Evolutionary conservation across 1,140 invertebrate species (phyloP).

Genomic region (Cepaea nemoralis): DNA sequence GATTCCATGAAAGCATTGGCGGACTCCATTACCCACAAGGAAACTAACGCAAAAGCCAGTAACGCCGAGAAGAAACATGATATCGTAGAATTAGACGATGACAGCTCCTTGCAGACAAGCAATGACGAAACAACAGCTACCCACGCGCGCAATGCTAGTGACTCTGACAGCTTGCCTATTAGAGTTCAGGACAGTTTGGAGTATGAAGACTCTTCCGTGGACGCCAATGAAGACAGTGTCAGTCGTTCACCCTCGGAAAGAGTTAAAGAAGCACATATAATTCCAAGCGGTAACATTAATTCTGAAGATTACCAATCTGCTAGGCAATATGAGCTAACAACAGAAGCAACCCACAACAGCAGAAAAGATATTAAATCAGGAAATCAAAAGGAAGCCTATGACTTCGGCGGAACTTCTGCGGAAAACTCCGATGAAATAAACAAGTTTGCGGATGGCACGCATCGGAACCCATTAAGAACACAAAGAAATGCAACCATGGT

Average conservation of each 20-base stretch:
- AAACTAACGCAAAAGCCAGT: background rate
- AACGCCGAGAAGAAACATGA: background rate
- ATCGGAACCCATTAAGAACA: background rate
- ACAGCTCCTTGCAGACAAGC: background rate
- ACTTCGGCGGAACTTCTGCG: background rate
- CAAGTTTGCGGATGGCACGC: background rate
- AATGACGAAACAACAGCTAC: background rate
- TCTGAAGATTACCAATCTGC: background rate
- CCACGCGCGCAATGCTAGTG: background rate
- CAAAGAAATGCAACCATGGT: background rate
- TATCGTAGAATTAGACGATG: background rate
- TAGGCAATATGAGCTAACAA: background rate
- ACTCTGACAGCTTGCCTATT: background rate
- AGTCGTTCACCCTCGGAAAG: background rate
- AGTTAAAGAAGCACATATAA: background rate
- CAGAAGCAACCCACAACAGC: background rate
- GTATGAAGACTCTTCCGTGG: background rate
- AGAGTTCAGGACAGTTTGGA: background rate
- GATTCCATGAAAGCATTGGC: constrained; percentile 9
- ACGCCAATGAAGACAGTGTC: background rate
- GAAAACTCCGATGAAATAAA: background rate
- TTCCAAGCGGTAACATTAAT: background rate
- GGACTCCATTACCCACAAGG: background rate
- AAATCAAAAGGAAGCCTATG: background rate
- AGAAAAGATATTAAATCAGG: background rate